Base-by-base conservation (phyloP, 1,140 invertebrate genomes). In the Mercenaria mercenaria region DNA sequence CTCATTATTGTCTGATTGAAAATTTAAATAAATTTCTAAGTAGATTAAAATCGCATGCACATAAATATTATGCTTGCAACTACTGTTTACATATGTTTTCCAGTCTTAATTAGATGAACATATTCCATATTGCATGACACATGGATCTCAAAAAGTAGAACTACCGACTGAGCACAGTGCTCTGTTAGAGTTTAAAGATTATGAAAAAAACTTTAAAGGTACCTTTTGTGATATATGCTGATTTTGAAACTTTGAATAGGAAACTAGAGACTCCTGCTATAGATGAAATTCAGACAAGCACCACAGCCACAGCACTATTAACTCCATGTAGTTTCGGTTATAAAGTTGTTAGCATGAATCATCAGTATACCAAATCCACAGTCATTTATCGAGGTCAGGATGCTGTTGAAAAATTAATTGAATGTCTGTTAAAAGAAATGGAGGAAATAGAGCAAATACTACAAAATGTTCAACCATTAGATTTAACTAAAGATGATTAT, bases 41-140 rank as follows among this genome's bases (percentile, higher is more conserved):
- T 32, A 26, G n/a, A 50, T 0, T 13, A 34, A 29, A 26, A 52
- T 47, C 67, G 15, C 18, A 26, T 11, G 50, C 2, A 20, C 18
- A 1, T 56, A 23, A 1, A 0, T 50, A 85, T 37, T 26, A 20
- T 41, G 77, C 37, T 77, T 77, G 69, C 32, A 8, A 6, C 2
- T 87, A 39, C 59, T 87, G 84, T 77, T 41, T 77, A 77, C 84
- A 87, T 47, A 72, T 69, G 15, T 87, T 87, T 61, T 43, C 18
- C n/a, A 67, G 50, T 6, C 13, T 72, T 13, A 32, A 43, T 74
- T 85, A 29, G 29, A 85, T 8, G 67, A 85, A 26, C 82, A 85
- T 67, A 47, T 72, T 32, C 32, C 15, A 1, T 85, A 85, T 74
- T 85, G 82, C 41, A 23, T 18, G 34, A 52, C 56, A 32, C n/a